Conservation (phyloP, 1,140 invertebrate species). For the Stegodyphus mimosarum region DNA sequence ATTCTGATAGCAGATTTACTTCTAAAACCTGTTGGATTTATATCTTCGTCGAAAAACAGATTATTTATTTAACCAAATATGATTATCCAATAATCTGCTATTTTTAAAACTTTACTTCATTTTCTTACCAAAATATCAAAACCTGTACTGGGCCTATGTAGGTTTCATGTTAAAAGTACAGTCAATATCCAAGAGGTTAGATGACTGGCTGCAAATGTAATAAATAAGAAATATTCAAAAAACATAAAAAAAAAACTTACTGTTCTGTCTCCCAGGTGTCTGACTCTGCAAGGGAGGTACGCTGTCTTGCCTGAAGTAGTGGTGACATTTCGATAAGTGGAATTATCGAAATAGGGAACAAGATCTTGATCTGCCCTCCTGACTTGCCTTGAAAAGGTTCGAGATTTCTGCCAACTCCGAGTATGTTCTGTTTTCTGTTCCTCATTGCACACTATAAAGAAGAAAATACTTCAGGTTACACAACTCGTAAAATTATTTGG, state of each 20-base stretch:
- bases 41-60: too few species aligned
- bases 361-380: conserved; percentile 42
- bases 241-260: conserved; percentile 63
- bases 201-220: too few species aligned
- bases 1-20: too few species aligned
- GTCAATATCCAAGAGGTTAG: too few species aligned
- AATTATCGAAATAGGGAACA: conserved; percentile 63
- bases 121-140: too few species aligned
- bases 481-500: not conserved
- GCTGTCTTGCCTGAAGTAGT: conserved; percentile 64
- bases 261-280: conserved; percentile 66
- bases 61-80: too few species aligned
- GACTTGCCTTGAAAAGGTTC: conserved; percentile 26
- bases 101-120: too few species aligned
- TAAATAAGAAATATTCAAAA: not conserved
- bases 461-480: not conserved
- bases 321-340: conserved; percentile 68
- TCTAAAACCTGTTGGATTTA: too few species aligned
- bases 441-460: conserved; percentile 12
- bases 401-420: conserved; percentile 30
- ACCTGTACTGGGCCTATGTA: too few species aligned
- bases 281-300: conserved; percentile 65
- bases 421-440: conserved; percentile 32
- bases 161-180: too few species aligned
- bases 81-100: too few species aligned